Evolutionary conservation across 2,797 vertebrate species (phyloP), one percentile per base, ranked within the genome.

Genomic region (Sphenopsis melanotis): DNA sequence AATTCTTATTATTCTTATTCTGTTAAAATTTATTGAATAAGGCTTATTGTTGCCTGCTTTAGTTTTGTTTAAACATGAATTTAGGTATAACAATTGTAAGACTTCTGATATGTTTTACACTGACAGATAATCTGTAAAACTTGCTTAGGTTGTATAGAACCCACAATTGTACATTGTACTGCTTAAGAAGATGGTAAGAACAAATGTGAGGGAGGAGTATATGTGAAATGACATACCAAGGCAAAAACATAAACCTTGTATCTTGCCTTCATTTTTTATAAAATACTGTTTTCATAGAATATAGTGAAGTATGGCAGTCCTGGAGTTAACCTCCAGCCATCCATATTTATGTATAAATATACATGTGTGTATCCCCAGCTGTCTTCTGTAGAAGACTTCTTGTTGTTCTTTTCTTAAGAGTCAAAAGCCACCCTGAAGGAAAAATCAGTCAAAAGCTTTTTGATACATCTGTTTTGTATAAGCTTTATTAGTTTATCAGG

Each of bases 311-410:
- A 3, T 15, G 26, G 22, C 57, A 53, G 26, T 59, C 22, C 14
- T 90, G 26, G n/a, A 83, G n/a, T 77, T 66, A 68, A 32, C 21
- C 6, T 32, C 12, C 16, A 44, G 22, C 34, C 6, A 44, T 39
- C 27, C 44, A n/a, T 30, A 13, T 39, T 27, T 2, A 5, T 16
- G 12, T 23, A 21, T 46, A 9, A 37, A 37, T 15, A 18, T 11
- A 7, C 5, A 10, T 2, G 0, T 22, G 36, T 47, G 8, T 15
- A 22, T 44, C 10, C 15, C 3, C 5, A 53, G 3, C 10, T 52
- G 0, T 39, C 9, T 77, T 80, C 14, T 70, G 7, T 37, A 56
- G 49, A 41, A 42, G 47, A 37, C n/a, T 30, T 30, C 15, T 32
- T 55, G 4, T 10, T 68, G 16, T 39, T 15, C 23, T 72, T 72